Conservation (phyloP, 2,888 invertebrate species). For the Autographa gamma region DNA sequence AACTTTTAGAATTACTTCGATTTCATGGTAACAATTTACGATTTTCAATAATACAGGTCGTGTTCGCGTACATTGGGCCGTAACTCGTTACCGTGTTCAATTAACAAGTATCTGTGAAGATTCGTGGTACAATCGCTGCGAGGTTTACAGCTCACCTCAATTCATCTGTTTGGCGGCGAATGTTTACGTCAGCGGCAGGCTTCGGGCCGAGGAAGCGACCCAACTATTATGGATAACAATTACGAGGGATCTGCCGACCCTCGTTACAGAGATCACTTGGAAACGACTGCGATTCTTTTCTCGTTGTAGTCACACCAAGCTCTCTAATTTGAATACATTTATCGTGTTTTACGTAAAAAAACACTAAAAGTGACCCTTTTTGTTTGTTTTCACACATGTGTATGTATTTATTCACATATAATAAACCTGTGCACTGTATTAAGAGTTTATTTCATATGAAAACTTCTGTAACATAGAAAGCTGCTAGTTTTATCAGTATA, state of each 20-base stretch:
- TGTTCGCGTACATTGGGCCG: slow-evolving; percentile 54
- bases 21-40: slow-evolving; percentile 67
- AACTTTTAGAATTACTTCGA: slow-evolving; percentile 70
- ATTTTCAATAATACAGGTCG: slow-evolving; percentile 65
- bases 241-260: slow-evolving; percentile 66
- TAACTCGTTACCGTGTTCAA: slow-evolving; percentile 60
- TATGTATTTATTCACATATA: slow-evolving; percentile 45
- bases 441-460: slow-evolving; percentile 43
- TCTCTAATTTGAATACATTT: slow-evolving; percentile 62
- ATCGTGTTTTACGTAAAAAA: slow-evolving; percentile 58
- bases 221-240: slow-evolving; percentile 69
- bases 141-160: slow-evolving; percentile 55
- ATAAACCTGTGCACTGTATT: slow-evolving; percentile 29
- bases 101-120: slow-evolving; percentile 67
- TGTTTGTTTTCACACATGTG: slow-evolving; percentile 24
- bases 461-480: slow-evolving; percentile 15
- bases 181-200: slow-evolving; percentile 64
- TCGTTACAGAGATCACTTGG: slow-evolving; percentile 65
- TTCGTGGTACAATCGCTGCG: slow-evolving; percentile 48
- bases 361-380: slow-evolving; percentile 57
- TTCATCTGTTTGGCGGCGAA: slow-evolving; percentile 60
- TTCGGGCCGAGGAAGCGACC: slow-evolving; percentile 49
- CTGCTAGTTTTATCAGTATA: background rate
- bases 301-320: slow-evolving; percentile 61
- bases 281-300: slow-evolving; percentile 67